Evolutionary conservation across 2,888 invertebrate genomes (phyloP).

Genomic region (Heliconius cydno): DNA sequence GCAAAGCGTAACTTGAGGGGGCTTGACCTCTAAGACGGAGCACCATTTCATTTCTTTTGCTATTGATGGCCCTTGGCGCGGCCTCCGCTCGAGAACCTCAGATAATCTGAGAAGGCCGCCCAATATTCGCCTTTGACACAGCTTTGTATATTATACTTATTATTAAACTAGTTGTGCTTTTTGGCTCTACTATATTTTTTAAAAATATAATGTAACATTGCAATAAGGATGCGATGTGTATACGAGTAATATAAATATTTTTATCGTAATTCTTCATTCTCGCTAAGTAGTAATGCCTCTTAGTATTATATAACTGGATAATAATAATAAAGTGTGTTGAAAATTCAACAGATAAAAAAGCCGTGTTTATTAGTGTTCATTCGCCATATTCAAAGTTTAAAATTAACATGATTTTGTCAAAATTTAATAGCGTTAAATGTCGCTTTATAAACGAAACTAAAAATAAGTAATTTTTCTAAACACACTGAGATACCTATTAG

Average conservation of each 20-base stretch:
- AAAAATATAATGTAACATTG: background rate
- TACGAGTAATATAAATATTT: too few species aligned
- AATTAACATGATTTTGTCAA: background rate
- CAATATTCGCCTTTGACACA: slow-evolving; percentile 57
- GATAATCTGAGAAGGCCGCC: slow-evolving; percentile 63
- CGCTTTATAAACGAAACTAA: too few species aligned
- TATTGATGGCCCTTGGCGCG: slow-evolving; percentile 59
- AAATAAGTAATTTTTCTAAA: too few species aligned
- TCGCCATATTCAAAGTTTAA: background rate
- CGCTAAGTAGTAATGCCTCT: too few species aligned
- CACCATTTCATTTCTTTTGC: slow-evolving; percentile 60
- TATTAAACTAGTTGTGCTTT: background rate
- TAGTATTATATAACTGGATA: background rate
- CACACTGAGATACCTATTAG: background rate
- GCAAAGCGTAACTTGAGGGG: slow-evolving; percentile 48
- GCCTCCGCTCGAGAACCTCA: slow-evolving; percentile 62
- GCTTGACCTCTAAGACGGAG: slow-evolving; percentile 59
- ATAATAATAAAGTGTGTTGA: background rate
- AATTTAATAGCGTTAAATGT: background rate
- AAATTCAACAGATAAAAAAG: background rate
- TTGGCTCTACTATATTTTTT: background rate
- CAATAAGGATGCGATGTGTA: too few species aligned
- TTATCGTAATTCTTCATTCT: too few species aligned
- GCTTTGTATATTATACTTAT: slow-evolving; percentile 26
- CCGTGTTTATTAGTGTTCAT: background rate